These are phyloP conservation scores for Anoura caudifer DNA, from an alignment of 2,113 vertebrate genomes.

Conservation along the genomic window DNA sequence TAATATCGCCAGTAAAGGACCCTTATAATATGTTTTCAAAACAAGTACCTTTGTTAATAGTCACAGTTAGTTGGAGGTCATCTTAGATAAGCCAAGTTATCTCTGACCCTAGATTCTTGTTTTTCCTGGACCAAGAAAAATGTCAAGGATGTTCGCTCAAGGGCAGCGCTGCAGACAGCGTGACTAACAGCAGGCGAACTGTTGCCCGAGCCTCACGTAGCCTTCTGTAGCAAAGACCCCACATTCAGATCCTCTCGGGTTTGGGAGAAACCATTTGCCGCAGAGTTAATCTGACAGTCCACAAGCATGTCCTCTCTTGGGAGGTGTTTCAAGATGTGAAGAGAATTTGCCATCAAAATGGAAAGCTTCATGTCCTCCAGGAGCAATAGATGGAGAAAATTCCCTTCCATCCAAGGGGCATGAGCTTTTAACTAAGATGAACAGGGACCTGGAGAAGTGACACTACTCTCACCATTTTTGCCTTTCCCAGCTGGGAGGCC, in stretches of 20 bases:
- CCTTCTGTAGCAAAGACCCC: background rate
- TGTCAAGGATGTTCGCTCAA: constrained; percentile 53
- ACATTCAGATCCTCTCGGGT: background rate
- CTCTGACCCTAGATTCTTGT: background rate
- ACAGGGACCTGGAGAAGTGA: background rate
- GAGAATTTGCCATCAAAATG: background rate
- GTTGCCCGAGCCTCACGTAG: background rate
- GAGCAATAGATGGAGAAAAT: background rate
- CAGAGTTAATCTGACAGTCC: background rate
- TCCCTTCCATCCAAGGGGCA: background rate
- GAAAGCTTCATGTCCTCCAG: background rate
- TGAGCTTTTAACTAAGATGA: background rate
- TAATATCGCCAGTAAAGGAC: background rate
- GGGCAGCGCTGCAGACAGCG: background rate
- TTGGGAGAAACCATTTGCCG: background rate
- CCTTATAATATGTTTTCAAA: background rate
- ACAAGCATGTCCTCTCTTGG: background rate
- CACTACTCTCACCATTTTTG: background rate
- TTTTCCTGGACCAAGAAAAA: constrained; percentile 37
- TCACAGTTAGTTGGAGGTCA: background rate
- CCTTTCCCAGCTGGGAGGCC: background rate
- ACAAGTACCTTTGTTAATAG: background rate
- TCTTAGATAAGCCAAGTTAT: background rate
- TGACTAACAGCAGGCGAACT: background rate
- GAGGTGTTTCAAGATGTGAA: background rate